Percentiles rank a stretch among this genome's conserved stretches.
phyloP scores from a whole-genome alignment of 2,888 invertebrate species.

The Ochropacha duplaris region DNA sequence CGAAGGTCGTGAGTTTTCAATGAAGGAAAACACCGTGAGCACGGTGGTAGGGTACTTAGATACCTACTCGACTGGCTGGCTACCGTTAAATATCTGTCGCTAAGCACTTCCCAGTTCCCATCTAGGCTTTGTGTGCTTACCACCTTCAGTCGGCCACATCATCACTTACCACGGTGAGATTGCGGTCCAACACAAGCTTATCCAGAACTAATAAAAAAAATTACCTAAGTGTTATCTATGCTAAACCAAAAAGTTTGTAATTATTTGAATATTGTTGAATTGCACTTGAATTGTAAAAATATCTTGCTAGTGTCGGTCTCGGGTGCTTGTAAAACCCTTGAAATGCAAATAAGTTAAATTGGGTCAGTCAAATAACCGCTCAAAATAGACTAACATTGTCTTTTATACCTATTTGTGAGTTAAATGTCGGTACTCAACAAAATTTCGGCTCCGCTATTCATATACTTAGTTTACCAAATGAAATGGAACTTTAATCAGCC shows the following conservation, averaged over 20 bases:
- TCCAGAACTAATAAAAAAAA: too few relatives aligned
- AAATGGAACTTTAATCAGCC: background rate
- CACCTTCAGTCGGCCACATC: too few relatives aligned
- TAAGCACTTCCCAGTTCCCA: too few relatives aligned
- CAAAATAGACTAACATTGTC: conserved; percentile 17
- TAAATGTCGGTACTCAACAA: background rate
- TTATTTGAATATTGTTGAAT: conserved; percentile 12
- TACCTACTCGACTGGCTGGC: too few relatives aligned
- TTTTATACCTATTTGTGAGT: conserved; percentile 1
- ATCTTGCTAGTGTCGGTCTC: conserved; percentile 8
- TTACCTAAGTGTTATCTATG: too few relatives aligned
- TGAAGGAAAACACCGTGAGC: too few relatives aligned
- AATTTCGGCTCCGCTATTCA: background rate
- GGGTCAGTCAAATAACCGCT: conserved; percentile 31
- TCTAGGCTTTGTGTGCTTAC: too few relatives aligned
- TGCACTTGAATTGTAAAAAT: conserved; percentile 12
- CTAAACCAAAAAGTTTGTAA: conserved; percentile 2
- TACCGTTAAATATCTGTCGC: too few relatives aligned
- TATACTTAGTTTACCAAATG: background rate
- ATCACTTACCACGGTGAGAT: too few relatives aligned
- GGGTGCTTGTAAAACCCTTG: conserved; percentile 18
- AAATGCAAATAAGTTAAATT: conserved; percentile 43
- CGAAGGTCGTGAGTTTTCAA: too few relatives aligned
- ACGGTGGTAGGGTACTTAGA: too few relatives aligned
- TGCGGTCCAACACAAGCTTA: too few relatives aligned